Conservation (phyloP, 2,113 vertebrate genomes). For the Leptosomus discolor region DNA sequence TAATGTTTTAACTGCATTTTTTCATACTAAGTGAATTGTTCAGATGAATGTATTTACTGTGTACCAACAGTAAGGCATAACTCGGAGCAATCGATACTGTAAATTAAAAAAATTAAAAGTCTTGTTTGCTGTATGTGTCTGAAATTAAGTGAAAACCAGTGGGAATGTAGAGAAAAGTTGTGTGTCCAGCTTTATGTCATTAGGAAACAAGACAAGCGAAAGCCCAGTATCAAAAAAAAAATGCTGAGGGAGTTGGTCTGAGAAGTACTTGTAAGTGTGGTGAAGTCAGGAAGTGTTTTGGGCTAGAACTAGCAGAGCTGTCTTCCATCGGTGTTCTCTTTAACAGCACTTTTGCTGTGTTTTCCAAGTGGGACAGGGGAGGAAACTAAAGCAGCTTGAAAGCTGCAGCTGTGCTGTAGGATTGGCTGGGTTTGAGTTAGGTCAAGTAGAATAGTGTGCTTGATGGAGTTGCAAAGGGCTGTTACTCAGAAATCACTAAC, state of each 20-base stretch:
- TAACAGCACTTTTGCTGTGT: background rate
- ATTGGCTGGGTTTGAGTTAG: background rate
- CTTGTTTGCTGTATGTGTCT: background rate
- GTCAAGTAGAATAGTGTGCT: background rate
- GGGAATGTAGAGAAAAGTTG: background rate
- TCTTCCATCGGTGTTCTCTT: background rate
- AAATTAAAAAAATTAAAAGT: slow-evolving; percentile 38
- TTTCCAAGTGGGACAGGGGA: background rate
- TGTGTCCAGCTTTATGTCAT: background rate
- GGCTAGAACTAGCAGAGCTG: background rate
- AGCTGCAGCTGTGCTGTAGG: background rate
- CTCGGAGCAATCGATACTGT: background rate
- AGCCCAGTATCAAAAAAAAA: rapidly evolving
- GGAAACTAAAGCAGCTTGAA: background rate
- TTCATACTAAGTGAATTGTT: slow-evolving; percentile 1
- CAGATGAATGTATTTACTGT: slow-evolving; percentile 49
- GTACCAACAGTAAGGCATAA: background rate
- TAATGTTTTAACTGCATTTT: slow-evolving; percentile 8
- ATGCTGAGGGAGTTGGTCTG: background rate
- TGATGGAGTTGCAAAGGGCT: background rate
- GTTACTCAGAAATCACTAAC: background rate
- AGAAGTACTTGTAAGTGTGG: background rate
- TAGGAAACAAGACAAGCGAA: background rate
- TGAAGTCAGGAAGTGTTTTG: background rate
- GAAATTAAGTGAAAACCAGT: background rate